Base-by-base conservation (phyloP, 2,113 vertebrate genomes). In the Scatophagus argus region DNA sequence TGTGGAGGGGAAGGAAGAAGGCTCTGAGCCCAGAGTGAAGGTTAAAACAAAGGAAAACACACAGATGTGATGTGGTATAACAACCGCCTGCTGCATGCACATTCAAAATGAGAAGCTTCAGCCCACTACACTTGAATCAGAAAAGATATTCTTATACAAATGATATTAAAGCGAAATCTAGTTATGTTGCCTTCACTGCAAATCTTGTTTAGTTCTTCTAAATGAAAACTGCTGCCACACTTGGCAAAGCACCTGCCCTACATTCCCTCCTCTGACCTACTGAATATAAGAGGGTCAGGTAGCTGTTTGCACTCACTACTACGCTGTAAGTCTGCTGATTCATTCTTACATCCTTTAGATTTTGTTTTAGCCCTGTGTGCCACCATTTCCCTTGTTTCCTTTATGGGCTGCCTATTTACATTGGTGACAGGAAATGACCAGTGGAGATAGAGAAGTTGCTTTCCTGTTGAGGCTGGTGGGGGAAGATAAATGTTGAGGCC, bases 401-500 rank as follows among this genome's bases (percentile, higher is more conserved):
- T 85, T 19, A 76, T 75, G 70, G 52, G 77, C 86, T 67, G 80
- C 81, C 83, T 89, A 83, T 91, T 92, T 88, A 89, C 90, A 89
- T 76, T 75, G 74, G 81, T 89, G 85, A 84, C 87, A 87, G 92
- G 92, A 94, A 88, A 88, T 84, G 81, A 90, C 84, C 82, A 65
- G 72, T 34, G 46, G 80, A 89, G 81, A 92, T 86, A 88, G 89
- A 87, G 73, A 82, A 21, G 70, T 64, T 54, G 66, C 72, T 87
- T 93, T 94, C 92, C 92, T 90, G 92, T 83, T 41, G 54, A 81
- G 70, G 83, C 87, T 92, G 84, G 76, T 75, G 72, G 76, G 62
- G 77, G 83, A 39, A 82, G 90, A 91, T 88, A 89, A 88, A 90
- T 81, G 55, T 62, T 63, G 39, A 84, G 69, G 74, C 68, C 70